Conservation (phyloP, 1,140 invertebrate species). For the Scaptomyza montana region DNA sequence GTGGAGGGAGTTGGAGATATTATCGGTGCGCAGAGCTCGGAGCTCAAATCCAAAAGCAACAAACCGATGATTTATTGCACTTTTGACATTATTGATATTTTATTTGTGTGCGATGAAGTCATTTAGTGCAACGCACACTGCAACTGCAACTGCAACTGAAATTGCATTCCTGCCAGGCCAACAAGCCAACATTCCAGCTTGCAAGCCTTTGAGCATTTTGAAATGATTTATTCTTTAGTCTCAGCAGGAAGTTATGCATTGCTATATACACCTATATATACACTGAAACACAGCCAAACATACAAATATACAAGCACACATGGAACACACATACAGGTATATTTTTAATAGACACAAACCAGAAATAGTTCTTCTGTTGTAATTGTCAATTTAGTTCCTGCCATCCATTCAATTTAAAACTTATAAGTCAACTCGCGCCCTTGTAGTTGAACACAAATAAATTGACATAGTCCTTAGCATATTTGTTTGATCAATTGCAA, state of each 20-base stretch:
- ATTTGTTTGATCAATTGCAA: too few species aligned
- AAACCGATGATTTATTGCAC: conserved; percentile 67
- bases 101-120: conserved; percentile 74
- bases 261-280: neutral
- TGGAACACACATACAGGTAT: neutral
- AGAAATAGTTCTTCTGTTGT: neutral
- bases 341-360: neutral
- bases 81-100: conserved; percentile 76
- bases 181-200: neutral
- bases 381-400: conserved; percentile 8
- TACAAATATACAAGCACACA: neutral
- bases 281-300: too few species aligned
- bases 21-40: neutral
- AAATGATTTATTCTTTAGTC: conserved; percentile 28
- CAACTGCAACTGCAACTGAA: conserved; percentile 19
- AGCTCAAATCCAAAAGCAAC: conserved; percentile 14
- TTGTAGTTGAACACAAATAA: too few species aligned
- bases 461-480: too few species aligned
- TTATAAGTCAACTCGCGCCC: too few species aligned
- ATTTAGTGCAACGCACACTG: conserved; percentile 47
- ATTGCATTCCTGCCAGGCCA: neutral
- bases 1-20: neutral
- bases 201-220: neutral
- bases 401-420: neutral
- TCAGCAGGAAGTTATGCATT: conserved; percentile 6